Evolutionary conservation across 2,113 vertebrate genomes (phyloP), one percentile per base, ranked within the genome.

Genomic region (Oophaga pumilio): DNA sequence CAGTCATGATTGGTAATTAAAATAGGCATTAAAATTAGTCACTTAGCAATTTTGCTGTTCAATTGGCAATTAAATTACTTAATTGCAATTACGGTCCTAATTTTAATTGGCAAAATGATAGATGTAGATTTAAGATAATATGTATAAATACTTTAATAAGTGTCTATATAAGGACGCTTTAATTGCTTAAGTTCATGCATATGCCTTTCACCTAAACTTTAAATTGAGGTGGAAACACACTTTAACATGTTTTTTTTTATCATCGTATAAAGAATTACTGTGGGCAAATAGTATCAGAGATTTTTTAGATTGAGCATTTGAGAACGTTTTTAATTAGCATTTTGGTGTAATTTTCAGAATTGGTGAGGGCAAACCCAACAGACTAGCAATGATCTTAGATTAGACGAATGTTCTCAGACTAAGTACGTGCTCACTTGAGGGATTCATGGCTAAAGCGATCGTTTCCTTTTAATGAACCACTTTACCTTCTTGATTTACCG

Each of bases 61-160:
- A 98, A 98, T 95, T 96, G 96, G 94, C 96, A 98, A 98, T 98
- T 98, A 98, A 97, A 96, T 96, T 95, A 95, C 96, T 96, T 97
- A 98, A 97, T 97, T 96, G 95, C 96, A 96, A 97, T 97, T 97
- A 96, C 96, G 97, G 95, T 97, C 95, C 93, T 95, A 96, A 95
- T 95, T 96, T 95, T 96, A 97, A 97, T 96, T 96, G 95, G 94
- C 94, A 96, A 96, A 96, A 94, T 95, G 95, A 96, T 96, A 95
- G 95, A 95, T 96, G 95, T 95, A 96, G 94, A 96, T 96, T 95
- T 96, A 96, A 95, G 95, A 96, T 96, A 96, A 95, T 96, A 95
- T 94, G 94, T 95, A 96, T 94, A 96, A 96, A 95, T 96, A 94
- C 92, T 95, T 96, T 96, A 96, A 96, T 96, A 96, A 96, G 95